phyloP scores from a whole-genome alignment of 2,113 vertebrate genomes.

The Anser brachyrhynchus region DNA sequence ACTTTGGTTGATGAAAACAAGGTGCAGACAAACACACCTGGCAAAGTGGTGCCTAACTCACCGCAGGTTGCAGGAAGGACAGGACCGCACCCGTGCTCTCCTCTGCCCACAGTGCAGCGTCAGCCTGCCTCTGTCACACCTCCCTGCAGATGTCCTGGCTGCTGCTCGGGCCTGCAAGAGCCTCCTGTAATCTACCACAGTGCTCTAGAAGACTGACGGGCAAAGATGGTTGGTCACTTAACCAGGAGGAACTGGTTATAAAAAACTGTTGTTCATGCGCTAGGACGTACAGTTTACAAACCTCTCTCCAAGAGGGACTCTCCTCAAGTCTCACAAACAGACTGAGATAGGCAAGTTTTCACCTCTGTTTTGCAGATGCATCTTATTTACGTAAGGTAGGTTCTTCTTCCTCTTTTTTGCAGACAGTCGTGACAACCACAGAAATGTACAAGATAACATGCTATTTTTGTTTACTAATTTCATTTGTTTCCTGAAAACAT shows the following conservation, averaged over 20 bases:
- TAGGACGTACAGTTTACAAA: background rate
- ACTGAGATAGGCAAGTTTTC: background rate
- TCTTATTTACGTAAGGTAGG: background rate
- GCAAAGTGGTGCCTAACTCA: background rate
- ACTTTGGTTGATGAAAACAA: background rate
- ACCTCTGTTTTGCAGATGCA: background rate
- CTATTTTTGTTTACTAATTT: background rate
- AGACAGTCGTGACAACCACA: background rate
- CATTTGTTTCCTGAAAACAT: background rate
- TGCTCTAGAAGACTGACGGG: background rate
- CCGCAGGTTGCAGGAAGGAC: background rate
- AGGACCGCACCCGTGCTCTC: background rate
- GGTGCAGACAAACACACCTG: background rate
- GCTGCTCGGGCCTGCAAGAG: background rate
- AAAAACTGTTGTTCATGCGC: background rate
- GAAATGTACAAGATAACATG: background rate
- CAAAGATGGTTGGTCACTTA: background rate
- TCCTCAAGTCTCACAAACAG: background rate
- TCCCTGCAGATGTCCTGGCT: background rate
- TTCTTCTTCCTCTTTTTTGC: conserved; percentile 23
- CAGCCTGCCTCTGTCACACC: background rate
- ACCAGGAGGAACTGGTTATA: background rate
- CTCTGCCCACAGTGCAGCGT: background rate
- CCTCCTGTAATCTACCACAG: background rate
- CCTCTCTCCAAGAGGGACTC: background rate